phyloP scores from a whole-genome alignment of 2,113 vertebrate species.

The Colinus virginianus region DNA sequence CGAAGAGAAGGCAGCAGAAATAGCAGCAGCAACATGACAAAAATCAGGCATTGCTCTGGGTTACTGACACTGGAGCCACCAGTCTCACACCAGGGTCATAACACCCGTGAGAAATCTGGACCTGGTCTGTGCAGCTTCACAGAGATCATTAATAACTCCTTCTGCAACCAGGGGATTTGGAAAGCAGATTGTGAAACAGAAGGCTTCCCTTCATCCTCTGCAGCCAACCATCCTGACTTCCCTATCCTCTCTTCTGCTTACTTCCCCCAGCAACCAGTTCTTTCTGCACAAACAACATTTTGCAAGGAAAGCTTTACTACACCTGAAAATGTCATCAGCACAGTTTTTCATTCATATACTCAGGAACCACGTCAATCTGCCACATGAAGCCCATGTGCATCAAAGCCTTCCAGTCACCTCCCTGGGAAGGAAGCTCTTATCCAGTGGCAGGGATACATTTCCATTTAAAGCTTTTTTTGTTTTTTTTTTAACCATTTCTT shows the following conservation, averaged over 20 bases:
- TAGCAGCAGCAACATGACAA: not conserved
- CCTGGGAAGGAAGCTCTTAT: not conserved
- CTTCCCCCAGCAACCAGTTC: not conserved
- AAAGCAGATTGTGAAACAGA: not conserved
- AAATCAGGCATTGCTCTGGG: fast-evolving
- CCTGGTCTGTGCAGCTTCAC: not conserved
- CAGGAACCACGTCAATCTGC: too few relatives aligned
- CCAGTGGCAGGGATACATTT: not conserved
- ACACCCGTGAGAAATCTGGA: fast-evolving
- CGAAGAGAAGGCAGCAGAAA: not conserved
- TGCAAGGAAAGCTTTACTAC: fast-evolving
- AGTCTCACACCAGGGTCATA: fast-evolving
- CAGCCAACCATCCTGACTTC: fast-evolving
- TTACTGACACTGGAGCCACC: fast-evolving
- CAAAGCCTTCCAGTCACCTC: not conserved
- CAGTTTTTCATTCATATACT: fast-evolving
- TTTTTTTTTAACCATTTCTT: not conserved
- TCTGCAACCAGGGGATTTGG: too few relatives aligned
- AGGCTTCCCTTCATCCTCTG: not conserved
- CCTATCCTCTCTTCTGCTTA: not conserved
- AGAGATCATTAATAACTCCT: not conserved
- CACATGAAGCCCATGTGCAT: not conserved
- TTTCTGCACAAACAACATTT: not conserved
- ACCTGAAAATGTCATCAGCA: fast-evolving
- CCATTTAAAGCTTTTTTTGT: not conserved